Evolutionary conservation across 1,140 invertebrate species (phyloP), one percentile per base, ranked within the genome.

Genomic region (Hyles vespertilio): DNA sequence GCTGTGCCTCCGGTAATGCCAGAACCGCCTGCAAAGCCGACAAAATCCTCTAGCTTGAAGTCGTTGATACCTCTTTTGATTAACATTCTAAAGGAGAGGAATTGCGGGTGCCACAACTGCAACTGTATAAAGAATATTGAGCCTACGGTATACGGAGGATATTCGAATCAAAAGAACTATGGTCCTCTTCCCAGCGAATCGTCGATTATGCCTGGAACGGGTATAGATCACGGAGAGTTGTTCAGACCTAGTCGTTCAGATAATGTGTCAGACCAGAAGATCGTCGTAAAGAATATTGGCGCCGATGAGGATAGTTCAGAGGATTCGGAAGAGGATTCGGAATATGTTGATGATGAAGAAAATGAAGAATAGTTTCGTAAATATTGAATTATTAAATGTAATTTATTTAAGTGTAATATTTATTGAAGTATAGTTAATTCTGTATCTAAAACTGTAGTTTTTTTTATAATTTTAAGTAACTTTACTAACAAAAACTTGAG

Each of bases 81-180:
- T 9, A 72, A 84, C 63, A 58, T 84, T 44, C 43, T 84, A 11
- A 74, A 74, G 53, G 79, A 84, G 51, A 74, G 61, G 59, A 72
- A 47, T 9, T 73, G 73, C 49, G 40, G 51, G 5, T 81, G 74
- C 56, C 56, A 49, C 40, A 59, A 66, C 32, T 64, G 60, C 9
- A 63, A 63, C 9, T 70, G 65, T 61, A 59, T 68, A 36, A 65
- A 70, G 32, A 67, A 74, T 51, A 56, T 58, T 49, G 52, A 68
- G 51, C 54, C 56, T 0, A 56, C 64, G n/a, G 43, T 62, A 32
- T 40, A 61, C 47, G 62, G 54, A n/a, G 67, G 65, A 9, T 73
- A 74, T 63, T 66, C 71, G 5, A 77, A 63, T 46, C 61, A 74
- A 61, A 70, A 59, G 47, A 59, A 68, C 52, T 70, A 71, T 48